phyloP scores from a whole-genome alignment of 1,140 invertebrate species.

The Eriocheir sinensis region DNA sequence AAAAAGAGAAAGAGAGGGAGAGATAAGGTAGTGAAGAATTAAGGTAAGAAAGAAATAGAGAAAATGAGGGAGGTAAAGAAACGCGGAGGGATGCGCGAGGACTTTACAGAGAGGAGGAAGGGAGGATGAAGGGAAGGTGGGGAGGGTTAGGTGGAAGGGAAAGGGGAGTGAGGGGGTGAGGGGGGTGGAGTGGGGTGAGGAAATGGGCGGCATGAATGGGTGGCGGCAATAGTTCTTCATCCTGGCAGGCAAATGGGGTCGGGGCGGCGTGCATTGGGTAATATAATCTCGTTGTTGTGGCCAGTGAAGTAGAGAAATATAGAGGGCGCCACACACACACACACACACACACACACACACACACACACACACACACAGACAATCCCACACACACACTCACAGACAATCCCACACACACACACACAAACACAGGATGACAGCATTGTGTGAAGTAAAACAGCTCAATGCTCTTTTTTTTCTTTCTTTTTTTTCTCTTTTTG shows the following conservation, averaged over 20 bases:
- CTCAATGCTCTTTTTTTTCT: neutral
- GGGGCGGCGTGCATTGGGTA: neutral
- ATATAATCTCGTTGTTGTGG: constrained; percentile 5
- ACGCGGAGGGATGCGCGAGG: neutral
- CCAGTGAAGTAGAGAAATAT: neutral
- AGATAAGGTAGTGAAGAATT: neutral
- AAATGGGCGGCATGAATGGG: constrained; percentile 23
- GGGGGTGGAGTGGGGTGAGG: no score
- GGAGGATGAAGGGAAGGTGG: neutral
- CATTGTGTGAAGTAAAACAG: no score
- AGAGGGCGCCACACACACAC: neutral
- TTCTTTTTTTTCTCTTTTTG: neutral
- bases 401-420: neutral
- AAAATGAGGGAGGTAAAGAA: neutral
- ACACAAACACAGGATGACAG: neutral
- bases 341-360: neutral
- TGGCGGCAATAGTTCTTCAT: constrained; percentile 25
- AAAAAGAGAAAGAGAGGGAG: neutral
- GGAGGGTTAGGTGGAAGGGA: neutral
- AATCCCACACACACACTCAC: neutral
- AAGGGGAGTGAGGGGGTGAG: no score
- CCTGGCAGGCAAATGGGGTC: constrained; percentile 10
- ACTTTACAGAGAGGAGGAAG: neutral
- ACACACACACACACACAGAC: neutral
- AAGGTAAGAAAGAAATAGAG: neutral